Evolutionary conservation across 2,797 vertebrate species (phyloP).

Genomic region (Sandelia bainsii): DNA sequence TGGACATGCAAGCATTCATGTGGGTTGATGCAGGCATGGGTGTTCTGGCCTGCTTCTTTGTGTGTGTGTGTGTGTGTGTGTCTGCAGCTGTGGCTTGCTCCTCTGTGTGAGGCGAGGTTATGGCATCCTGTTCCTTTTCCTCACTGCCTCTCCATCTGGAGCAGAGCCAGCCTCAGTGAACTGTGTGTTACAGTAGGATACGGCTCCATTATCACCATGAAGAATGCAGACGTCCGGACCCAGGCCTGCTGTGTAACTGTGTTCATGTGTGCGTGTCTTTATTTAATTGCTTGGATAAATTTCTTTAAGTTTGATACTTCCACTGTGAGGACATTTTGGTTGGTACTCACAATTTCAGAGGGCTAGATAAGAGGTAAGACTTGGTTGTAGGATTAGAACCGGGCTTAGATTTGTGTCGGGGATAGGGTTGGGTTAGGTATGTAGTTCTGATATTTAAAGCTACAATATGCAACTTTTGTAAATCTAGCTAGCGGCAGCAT

Average conservation of each 20-base stretch:
- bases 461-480: no score
- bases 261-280: slow-evolving; percentile 12
- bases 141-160: slow-evolving; percentile 72
- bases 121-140: slow-evolving; percentile 80
- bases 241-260: slow-evolving; percentile 30
- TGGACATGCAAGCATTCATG: slow-evolving; percentile 46
- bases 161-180: slow-evolving; percentile 64
- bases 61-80: slow-evolving; percentile 34
- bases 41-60: slow-evolving; percentile 41
- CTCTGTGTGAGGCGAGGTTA: slow-evolving; percentile 70
- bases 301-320: background rate
- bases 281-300: background rate
- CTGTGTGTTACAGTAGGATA: slow-evolving; percentile 67
- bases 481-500: no score
- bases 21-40: slow-evolving; percentile 61
- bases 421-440: no score
- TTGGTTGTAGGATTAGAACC: no score
- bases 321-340: no score
- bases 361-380: no score
- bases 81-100: slow-evolving; percentile 77
- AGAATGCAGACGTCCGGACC: slow-evolving; percentile 66
- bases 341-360: no score
- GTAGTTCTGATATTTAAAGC: no score
- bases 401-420: no score
- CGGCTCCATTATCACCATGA: slow-evolving; percentile 66